phyloP scores from a whole-genome alignment of 2,113 vertebrate species.

The Gymnocephalus cernua region DNA sequence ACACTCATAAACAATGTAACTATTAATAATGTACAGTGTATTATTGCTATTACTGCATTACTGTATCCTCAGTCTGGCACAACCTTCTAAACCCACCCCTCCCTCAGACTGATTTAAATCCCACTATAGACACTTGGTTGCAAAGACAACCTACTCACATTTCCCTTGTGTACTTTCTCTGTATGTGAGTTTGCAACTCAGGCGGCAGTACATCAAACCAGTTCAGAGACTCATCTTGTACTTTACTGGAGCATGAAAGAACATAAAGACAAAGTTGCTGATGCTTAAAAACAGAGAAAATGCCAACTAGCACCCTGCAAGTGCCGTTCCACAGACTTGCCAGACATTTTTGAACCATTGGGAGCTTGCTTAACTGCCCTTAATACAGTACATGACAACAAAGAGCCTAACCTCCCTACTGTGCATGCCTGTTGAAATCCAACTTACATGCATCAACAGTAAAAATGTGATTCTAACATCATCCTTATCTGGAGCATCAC shows the following conservation, averaged over 20 bases:
- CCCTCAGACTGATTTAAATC: slow-evolving; percentile 25
- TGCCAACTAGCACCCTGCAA: background rate
- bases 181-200: background rate
- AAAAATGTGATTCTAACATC: slow-evolving; percentile 33
- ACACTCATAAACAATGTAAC: background rate
- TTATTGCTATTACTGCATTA: background rate
- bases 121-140: background rate
- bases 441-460: slow-evolving; percentile 15
- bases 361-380: slow-evolving; percentile 35
- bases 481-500: slow-evolving; percentile 55
- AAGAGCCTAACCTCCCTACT: background rate
- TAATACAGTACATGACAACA: slow-evolving; percentile 31
- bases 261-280: slow-evolving; percentile 44
- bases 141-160: slow-evolving; percentile 17
- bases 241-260: slow-evolving; percentile 45
- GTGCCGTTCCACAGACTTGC: slow-evolving; percentile 13
- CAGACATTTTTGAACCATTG: slow-evolving; percentile 15
- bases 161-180: slow-evolving; percentile 9
- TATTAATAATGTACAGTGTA: background rate
- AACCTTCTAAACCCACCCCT: background rate
- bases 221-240: slow-evolving; percentile 35
- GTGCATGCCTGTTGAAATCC: slow-evolving; percentile 19
- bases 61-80: background rate
- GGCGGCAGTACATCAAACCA: slow-evolving; percentile 29
- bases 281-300: slow-evolving; percentile 42